Base-by-base conservation (phyloP, 2,113 vertebrate genomes). In the Origma solitaria region DNA sequence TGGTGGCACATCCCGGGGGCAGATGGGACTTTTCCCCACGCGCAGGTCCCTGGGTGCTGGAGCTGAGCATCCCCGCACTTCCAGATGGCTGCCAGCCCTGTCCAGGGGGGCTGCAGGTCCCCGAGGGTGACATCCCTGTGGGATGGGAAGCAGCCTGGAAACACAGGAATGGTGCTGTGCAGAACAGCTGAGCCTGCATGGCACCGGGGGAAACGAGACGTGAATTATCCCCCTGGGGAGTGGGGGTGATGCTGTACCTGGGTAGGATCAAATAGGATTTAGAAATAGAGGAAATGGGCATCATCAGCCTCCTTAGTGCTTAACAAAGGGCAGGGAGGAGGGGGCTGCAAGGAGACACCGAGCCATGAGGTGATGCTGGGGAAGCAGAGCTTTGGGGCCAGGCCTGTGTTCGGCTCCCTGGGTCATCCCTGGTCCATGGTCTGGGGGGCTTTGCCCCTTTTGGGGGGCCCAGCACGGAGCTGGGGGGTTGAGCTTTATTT, bases 391-490 rank as follows among this genome's bases (percentile, higher is more conserved):
- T 75, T n/a, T 54, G n/a, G 60, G 40, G 28, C 45, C 5, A 7
- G 54, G 33, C 35, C 66, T 18, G 4, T 3, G 38, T 37, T 35
- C 9, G 20, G 47, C 24, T 71, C 81, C 37, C n/a, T 7, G 2
- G 30, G 45, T 53, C 6, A 4, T 42, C 44, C 71, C 61, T 14
- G 9, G 33, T 54, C 58, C 28, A 4, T 54, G 60, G 19, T 23
- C 69, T 13, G 7, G 23, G 33, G 30, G 22, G 31, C 9, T 65
- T 54, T 72, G 35, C n/a, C 47, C 58, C 15, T 2, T 77, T 56
- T 76, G 1, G 8, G 87, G 53, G 61, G 47, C 61, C 38, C 0
- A 0, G 19, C 7, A 3, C 24, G 72, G 42, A 44, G 72, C 3
- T 31, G 40, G 13, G 42, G 42, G 23, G 2, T 33, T 83, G 82